Base-by-base conservation (phyloP, 2,113 vertebrate genomes). In the Malaclemys terrapin region DNA sequence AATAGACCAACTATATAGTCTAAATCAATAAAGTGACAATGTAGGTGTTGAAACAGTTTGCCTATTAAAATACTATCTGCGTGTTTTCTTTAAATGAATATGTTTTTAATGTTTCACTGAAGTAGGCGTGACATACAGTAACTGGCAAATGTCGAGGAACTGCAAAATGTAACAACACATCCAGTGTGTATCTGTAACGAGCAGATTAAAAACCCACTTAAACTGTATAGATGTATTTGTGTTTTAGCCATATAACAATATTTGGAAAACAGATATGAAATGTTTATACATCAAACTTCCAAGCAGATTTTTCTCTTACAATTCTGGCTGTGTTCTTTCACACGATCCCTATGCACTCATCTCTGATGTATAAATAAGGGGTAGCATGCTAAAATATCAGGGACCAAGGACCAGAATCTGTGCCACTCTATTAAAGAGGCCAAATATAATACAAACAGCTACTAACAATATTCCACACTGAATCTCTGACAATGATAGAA, bases 21-120 rank as follows among this genome's bases (percentile, higher is more conserved):
- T 29, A 88, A 86, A 5, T 38, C 27, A 59, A 8, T 45, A 29
- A 82, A 92, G 27, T 29, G 27, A 53, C 57, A 1, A 0, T 19
- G 25, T 10, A 4, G 22, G 42, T 89, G 27, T 62, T 84, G 62
- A 84, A 89, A 35, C 49, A 89, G 72, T 75, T 31, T 91, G 38
- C 5, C 6, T 0, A 47, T 84, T 91, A 62, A 84, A 85, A 1
- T 13, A 78, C 49, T 25, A 82, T 6, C 0, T 0, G 0, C 53
- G 20, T 49, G 78, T 80, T 94, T 89, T 11, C 81, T 29, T 19
- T 42, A 62, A 78, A 72, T 31, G 12, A 82, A 89, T 92, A 87
- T 2, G 4, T 10, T 1, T 1, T 10, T 84, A 22, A 72, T 17
- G 57, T 24, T 83, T 82, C 54, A n/a, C 65, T 81, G 82, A 91